Conservation (phyloP, 2,888 invertebrate genomes). For the Hirtodrosophila cameraria region DNA sequence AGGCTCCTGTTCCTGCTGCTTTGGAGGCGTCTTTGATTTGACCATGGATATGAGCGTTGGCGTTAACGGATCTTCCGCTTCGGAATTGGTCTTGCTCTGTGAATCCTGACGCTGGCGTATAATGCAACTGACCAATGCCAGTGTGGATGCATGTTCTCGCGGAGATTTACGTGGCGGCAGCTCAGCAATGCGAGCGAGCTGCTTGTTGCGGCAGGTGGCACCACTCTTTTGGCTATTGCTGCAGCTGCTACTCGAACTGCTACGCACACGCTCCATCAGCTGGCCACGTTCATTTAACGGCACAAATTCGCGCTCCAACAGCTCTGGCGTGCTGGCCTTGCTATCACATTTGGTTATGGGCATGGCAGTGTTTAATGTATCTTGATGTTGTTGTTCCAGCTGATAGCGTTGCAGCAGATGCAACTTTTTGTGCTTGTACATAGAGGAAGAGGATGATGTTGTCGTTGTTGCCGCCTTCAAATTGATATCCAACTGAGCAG, state of each 20-base stretch:
- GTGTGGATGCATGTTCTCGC: constrained; percentile 93
- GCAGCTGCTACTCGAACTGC: constrained; percentile 78
- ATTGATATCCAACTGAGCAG: constrained; percentile 26
- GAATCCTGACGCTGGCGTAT: constrained; percentile 84
- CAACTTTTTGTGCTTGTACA: constrained; percentile 78
- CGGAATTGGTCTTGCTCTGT: constrained; percentile 80
- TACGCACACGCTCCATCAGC: constrained; percentile 63
- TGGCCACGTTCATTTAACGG: constrained; percentile 50
- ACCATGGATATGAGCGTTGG: constrained; percentile 19
- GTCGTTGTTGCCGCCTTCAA: constrained; percentile 18
- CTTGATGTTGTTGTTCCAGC: constrained; percentile 73
- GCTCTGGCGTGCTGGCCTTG: constrained; percentile 77
- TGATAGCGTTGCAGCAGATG: constrained; percentile 79
- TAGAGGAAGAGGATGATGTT: constrained; percentile 24
- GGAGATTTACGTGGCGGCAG: constrained; percentile 91
- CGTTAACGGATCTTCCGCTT: constrained; percentile 72
- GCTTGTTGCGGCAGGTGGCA: constrained; percentile 73
- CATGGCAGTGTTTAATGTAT: constrained; percentile 44
- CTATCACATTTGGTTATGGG: constrained; percentile 72
- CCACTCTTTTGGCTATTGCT: constrained; percentile 65
- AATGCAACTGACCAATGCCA: constrained; percentile 91
- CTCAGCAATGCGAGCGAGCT: constrained; percentile 76
- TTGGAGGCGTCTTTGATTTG: constrained; percentile 5
- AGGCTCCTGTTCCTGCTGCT: constrained; percentile 35
- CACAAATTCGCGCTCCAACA: constrained; percentile 65